A percentile compares a stretch with the other conserved stretches of the same genome.
phyloP scores from a whole-genome alignment of 1,140 invertebrate genomes.

The Drosophila sucinea region DNA sequence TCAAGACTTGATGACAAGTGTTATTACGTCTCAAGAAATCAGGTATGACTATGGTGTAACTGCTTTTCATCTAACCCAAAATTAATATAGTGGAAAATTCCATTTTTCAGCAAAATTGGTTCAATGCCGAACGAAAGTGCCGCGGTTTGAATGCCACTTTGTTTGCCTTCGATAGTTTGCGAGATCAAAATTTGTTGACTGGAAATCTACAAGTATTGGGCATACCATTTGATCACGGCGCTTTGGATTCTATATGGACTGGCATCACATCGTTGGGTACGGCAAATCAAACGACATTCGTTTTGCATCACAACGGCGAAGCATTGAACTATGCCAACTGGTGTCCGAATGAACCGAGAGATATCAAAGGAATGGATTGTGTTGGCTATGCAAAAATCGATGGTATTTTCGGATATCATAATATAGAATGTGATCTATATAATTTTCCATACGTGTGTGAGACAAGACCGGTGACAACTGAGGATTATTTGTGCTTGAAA shows the following conservation, averaged over 20 bases:
- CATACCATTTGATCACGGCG: slow-evolving; percentile 21
- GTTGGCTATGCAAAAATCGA: slow-evolving; percentile 28
- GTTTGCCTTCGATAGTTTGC: slow-evolving; percentile 17
- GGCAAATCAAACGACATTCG: slow-evolving; percentile 1
- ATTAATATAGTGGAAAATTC: too few relatives aligned
- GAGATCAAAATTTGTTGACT: slow-evolving; percentile 26
- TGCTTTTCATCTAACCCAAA: too few relatives aligned
- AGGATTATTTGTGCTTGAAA: slow-evolving; percentile 26
- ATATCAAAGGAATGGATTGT: slow-evolving; percentile 9
- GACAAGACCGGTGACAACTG: slow-evolving; percentile 7
- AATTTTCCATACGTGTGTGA: slow-evolving; percentile 29
- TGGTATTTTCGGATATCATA: slow-evolving; percentile 28
- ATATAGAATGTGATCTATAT: slow-evolving; percentile 31
- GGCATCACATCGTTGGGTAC: slow-evolving; percentile 31
- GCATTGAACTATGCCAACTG: slow-evolving; percentile 35
- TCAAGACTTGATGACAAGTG: slow-evolving; percentile 21
- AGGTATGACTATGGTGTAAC: neutral
- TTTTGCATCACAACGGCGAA: slow-evolving; percentile 1
- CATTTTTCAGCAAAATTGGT: slow-evolving; percentile 26
- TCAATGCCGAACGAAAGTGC: slow-evolving; percentile 34
- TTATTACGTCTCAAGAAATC: slow-evolving; percentile 23
- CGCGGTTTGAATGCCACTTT: slow-evolving; percentile 13
- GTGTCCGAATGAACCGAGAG: slow-evolving; percentile 29
- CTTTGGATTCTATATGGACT: slow-evolving; percentile 35
- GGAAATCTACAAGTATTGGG: slow-evolving; percentile 19